Conservation (phyloP, 2,888 invertebrate species). For the Drosophila pegasa region DNA sequence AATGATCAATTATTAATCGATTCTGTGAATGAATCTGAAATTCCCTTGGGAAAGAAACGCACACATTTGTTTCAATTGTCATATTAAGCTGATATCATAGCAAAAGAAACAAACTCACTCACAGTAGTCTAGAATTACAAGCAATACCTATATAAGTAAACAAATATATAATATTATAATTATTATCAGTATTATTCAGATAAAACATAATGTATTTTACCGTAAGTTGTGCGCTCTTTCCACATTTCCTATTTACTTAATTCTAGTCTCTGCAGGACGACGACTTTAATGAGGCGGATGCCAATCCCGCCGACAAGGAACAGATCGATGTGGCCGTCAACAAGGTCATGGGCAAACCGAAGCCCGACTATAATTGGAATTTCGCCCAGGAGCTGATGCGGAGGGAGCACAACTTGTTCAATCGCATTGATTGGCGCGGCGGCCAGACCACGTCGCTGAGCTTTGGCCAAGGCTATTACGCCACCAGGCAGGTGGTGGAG, state of each 20-base stretch:
- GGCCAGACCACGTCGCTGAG: constrained; percentile 60
- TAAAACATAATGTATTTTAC: constrained; percentile 2
- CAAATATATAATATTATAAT: background rate
- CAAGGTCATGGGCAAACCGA: constrained; percentile 73
- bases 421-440: constrained; percentile 72
- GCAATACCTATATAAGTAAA: background rate
- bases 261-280: constrained; percentile 34
- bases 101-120: background rate
- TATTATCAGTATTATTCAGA: background rate
- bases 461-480: constrained; percentile 85
- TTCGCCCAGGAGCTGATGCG: constrained; percentile 73
- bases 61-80: constrained; percentile 1
- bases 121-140: constrained; percentile 10
- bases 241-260: background rate
- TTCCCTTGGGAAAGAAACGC: background rate
- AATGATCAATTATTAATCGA: background rate
- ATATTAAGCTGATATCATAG: background rate
- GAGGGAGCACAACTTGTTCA: constrained; percentile 74
- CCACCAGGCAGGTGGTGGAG: constrained; percentile 92
- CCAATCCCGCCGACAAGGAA: constrained; percentile 24
- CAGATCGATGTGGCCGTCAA: constrained; percentile 47
- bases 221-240: background rate
- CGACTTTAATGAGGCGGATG: constrained; percentile 32
- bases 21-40: background rate
- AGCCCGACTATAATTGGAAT: constrained; percentile 80